phyloP scores from a whole-genome alignment of 2,888 invertebrate species.

The Argyra leucocephala region DNA sequence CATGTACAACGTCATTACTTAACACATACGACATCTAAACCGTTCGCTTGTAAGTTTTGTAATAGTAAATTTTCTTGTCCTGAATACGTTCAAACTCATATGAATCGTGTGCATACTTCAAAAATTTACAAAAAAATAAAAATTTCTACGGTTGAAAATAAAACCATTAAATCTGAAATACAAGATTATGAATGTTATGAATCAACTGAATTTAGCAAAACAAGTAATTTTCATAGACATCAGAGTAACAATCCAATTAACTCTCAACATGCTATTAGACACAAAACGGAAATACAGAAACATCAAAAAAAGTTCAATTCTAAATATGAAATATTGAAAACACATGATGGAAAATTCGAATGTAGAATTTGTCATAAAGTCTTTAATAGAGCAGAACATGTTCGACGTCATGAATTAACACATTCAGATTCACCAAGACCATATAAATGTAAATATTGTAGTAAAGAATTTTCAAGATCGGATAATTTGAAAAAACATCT shows the following conservation, averaged over 20 bases:
- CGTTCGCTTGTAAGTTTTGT: slow-evolving; percentile 17
- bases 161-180: background rate
- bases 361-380: background rate
- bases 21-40: slow-evolving; percentile 17
- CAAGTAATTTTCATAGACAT: too few relatives aligned
- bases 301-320: background rate
- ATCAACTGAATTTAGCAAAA: too few relatives aligned
- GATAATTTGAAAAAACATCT: slow-evolving; percentile 2
- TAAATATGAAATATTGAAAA: background rate
- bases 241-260: too few relatives aligned
- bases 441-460: background rate
- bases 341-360: background rate
- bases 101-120: background rate
- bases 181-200: too few relatives aligned
- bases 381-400: background rate
- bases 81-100: slow-evolving; percentile 16
- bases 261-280: background rate
- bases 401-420: background rate
- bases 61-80: slow-evolving; percentile 13
- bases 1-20: slow-evolving; percentile 13
- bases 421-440: background rate
- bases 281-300: too few relatives aligned
- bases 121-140: background rate
- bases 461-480: background rate
- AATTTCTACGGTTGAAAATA: background rate